Percentiles rank a stretch among this genome's conserved stretches.
phyloP scores from a whole-genome alignment of 2,797 vertebrate species.

The Pyrocephalus nanus region DNA sequence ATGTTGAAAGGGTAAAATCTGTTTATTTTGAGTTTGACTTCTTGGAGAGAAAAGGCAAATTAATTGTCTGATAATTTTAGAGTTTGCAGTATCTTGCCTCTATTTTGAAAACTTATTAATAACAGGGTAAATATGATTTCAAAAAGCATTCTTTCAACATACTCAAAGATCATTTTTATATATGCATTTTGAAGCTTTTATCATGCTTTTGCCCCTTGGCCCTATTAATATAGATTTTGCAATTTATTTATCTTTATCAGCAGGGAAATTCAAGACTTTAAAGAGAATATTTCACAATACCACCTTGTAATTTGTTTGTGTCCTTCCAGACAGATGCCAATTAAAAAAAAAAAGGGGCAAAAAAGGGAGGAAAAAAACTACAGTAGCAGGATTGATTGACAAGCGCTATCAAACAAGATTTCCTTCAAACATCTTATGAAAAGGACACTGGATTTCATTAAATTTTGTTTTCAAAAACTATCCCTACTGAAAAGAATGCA shows the following conservation, averaged over 20 bases:
- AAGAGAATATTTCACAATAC: constrained; percentile 13
- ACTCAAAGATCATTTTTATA: background rate
- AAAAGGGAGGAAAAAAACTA: background rate
- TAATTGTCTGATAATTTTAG: background rate
- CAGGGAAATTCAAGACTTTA: background rate
- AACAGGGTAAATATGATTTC: background rate
- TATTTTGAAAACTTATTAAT: background rate
- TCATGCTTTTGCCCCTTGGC: background rate
- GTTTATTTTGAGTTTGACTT: background rate
- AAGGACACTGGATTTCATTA: constrained; percentile 68
- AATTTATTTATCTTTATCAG: background rate
- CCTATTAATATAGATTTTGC: background rate
- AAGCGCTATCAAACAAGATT: constrained; percentile 49
- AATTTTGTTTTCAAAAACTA: constrained; percentile 65
- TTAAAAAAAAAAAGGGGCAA: background rate
- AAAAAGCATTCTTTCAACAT: background rate
- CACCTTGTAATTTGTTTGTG: constrained; percentile 58
- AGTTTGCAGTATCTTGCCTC: background rate
- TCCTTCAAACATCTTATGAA: constrained; percentile 70
- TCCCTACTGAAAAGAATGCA: constrained; percentile 45
- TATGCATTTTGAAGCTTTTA: background rate
- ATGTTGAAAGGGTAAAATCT: background rate
- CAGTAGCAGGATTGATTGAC: constrained; percentile 62
- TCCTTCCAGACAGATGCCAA: constrained; percentile 56
- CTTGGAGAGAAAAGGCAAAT: background rate